Evolutionary conservation across 2,797 vertebrate species (phyloP), one percentile per base, ranked within the genome.

Genomic region (Prionace glauca): DNA sequence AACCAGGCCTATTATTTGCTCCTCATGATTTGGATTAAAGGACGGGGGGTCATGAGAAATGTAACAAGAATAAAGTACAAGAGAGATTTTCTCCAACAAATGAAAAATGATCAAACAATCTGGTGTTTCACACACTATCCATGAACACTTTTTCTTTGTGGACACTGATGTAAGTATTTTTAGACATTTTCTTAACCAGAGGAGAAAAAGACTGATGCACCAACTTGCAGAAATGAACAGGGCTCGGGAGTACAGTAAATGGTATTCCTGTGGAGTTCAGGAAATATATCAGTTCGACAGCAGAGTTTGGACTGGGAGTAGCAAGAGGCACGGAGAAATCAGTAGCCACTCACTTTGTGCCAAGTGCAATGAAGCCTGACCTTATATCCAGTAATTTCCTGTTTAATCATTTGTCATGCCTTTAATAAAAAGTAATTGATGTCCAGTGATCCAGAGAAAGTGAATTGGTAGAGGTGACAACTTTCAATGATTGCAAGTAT

Each of bases 321-420:
- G 62, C n/a, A 67, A 0, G 14, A 67, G 7, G 45, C 41, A 74
- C 3, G 45, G 29, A 94, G 41, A 56, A 94, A 94, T 94, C 69
- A 94, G 93, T 94, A 29, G 93, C 69, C 93, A 94, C 69, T 72
- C 93, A 94, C 26, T 94, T 41, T 94, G 71, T 94, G 93, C 93
- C 93, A 74, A 56, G 93, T 74, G 41, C 69, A 94, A 32, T 60
- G 93, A 94, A 94, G 71, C 67, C 93, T 94, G 93, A 74, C 93
- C 77, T 69, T 74, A 74, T 94, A 94, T 72, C 71, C 93, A 94
- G 69, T 94, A 74, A 94, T 94, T 94, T 94, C 71, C 93, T 94
- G 93, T 74, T 94, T 77, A 74, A 72, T 94, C 93, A 94, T 94
- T 94, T 94, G 71, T 94, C 93, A 94, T 56, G 93, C 56, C 93